Base-by-base conservation (phyloP, 2,113 vertebrate species). In the Excalfactoria chinensis region DNA sequence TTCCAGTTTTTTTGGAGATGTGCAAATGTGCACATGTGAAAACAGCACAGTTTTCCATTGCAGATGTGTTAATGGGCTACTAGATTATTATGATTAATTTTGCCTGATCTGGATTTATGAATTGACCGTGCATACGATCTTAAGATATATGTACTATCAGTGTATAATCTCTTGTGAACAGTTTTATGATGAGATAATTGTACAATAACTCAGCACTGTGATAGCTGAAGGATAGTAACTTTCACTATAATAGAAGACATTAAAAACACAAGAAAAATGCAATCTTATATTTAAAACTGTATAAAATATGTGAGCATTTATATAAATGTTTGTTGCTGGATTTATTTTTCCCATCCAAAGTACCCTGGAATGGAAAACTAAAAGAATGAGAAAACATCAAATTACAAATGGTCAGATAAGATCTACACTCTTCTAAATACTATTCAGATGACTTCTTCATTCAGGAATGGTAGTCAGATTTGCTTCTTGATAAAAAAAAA, bases 401-500 rank as follows among this genome's bases (percentile, higher is more conserved):
- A 62, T 89, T 89, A 77, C 48, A 91, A 14, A 28, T 28, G 58
- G 78, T 94, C 75, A 88, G 83, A 59, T 95, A 94, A 95, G 15
- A 93, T 93, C 68, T 93, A 48, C 74, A 59, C 58, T 92, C 80
- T 94, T 96, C 63, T 95, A 86, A 94, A 93, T 95, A 87, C 74
- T 85, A 68, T 90, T 94, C 91, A 75, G 79, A 96, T 96, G 96
- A 93, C 77, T 97, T 95, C 78, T 96, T 97, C 93, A 85, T 96
- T 97, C 44, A 49, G 91, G 76, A 93, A 88, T 32, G 51, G 58
- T 93, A 95, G 89, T 97, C 78, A 96, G 71, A 97, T 97, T 97
- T 97, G 58, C 84, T 95, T 96, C 96, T 96, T 96, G 97, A 72
- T 93, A 81, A 91, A 96, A 97, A 93, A 95, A 95, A 78, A 91